Conservation (phyloP, 2,888 invertebrate species). For the Mycalesis mineus region DNA sequence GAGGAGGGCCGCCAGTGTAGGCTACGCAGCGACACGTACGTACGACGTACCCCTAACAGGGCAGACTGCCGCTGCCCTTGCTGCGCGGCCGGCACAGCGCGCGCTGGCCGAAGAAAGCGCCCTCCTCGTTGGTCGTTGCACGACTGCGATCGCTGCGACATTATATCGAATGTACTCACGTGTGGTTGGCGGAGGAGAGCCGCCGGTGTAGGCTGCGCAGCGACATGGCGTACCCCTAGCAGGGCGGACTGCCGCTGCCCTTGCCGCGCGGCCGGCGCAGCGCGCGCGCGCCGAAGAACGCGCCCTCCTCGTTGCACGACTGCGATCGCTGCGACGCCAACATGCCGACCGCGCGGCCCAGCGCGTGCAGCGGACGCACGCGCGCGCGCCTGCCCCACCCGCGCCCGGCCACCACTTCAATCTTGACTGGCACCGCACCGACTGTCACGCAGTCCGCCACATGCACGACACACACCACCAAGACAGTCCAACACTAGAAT, state of each 20-base stretch:
- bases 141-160: too few species aligned
- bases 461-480: too few species aligned
- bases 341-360: conserved; percentile 72
- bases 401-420: conserved; percentile 73
- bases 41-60: conserved; percentile 80
- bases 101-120: conserved; percentile 76
- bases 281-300: conserved; percentile 76
- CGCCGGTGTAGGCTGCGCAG: conserved; percentile 81
- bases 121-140: too few species aligned
- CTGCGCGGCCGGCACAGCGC: conserved; percentile 78
- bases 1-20: conserved; percentile 81
- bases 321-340: conserved; percentile 75
- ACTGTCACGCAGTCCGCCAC: neutral
- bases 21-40: conserved; percentile 83
- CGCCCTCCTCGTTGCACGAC: conserved; percentile 77
- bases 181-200: conserved; percentile 79
- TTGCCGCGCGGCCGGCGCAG: conserved; percentile 79
- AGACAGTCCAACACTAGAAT: neutral
- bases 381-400: conserved; percentile 76
- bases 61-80: conserved; percentile 78
- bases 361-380: conserved; percentile 73
- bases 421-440: conserved; percentile 7
- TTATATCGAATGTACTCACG: too few species aligned
- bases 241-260: conserved; percentile 78
- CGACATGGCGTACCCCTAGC: conserved; percentile 82